A percentile compares a stretch with the other conserved stretches of the same genome.
These are phyloP conservation scores for Heliothis virescens DNA, from an alignment of 1,140 invertebrate genomes.

Conservation along the genomic window DNA sequence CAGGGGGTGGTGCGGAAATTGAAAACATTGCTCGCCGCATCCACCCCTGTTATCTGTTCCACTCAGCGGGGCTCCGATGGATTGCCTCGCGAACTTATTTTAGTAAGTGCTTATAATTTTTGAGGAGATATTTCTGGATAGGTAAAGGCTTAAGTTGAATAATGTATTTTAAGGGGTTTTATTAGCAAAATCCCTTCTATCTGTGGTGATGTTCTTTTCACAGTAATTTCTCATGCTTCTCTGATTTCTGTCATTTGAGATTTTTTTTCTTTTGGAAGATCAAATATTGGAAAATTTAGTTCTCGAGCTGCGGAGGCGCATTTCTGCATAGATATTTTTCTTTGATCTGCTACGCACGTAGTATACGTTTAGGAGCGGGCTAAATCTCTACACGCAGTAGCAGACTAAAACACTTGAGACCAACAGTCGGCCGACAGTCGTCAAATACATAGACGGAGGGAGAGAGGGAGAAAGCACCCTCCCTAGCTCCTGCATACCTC, in stretches of 20 bases:
- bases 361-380: no score
- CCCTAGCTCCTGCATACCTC: neutral
- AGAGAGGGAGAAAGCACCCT: neutral
- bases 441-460: neutral
- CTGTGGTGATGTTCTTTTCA: no score
- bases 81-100: constrained; percentile 31
- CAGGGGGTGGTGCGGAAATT: constrained; percentile 71
- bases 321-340: no score
- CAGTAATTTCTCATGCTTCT: no score
- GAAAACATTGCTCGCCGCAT: constrained; percentile 71
- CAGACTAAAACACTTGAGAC: no score
- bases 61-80: constrained; percentile 47
- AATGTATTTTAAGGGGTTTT: neutral
- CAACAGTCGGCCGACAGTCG: neutral
- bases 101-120: constrained; percentile 23
- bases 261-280: no score
- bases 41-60: constrained; percentile 71
- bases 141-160: neutral
- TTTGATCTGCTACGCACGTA: no score
- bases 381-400: no score
- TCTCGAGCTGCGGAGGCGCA: no score
- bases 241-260: no score
- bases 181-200: neutral
- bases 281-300: no score
- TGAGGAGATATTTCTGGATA: neutral